Conservation (phyloP, 2,113 vertebrate species). For the Petromus typicus region DNA sequence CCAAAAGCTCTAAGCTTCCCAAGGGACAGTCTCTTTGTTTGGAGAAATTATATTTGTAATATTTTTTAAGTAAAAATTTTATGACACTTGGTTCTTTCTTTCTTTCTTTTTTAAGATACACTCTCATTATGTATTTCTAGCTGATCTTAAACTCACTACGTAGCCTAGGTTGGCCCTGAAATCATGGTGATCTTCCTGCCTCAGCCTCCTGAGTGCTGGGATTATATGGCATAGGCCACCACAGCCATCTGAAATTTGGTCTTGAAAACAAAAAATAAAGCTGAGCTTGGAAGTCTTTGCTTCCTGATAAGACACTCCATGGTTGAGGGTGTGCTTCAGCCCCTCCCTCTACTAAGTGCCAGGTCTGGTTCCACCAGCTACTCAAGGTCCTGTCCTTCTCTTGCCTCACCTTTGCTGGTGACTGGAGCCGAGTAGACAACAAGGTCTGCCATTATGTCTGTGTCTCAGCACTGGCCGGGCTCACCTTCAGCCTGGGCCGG, state of each 20-base stretch:
- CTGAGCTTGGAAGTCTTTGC: background rate
- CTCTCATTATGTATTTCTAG: background rate
- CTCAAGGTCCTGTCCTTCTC: conserved; percentile 50
- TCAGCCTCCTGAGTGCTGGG: background rate
- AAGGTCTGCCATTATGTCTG: background rate
- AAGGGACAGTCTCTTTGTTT: conserved; percentile 84
- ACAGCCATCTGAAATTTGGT: background rate
- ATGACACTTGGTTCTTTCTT: conserved; percentile 6
- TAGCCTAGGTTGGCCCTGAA: background rate
- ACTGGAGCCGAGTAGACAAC: background rate
- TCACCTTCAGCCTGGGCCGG: background rate
- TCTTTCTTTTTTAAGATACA: background rate
- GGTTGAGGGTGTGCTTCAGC: background rate
- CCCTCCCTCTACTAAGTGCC: conserved; percentile 61
- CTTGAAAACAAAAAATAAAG: background rate
- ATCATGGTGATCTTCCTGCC: background rate
- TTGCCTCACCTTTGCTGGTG: conserved; percentile 32
- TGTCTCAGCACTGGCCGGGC: background rate
- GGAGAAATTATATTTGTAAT: conserved; percentile 86
- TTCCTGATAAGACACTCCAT: background rate
- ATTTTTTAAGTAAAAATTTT: conserved; percentile 86
- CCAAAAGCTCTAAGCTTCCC: conserved; percentile 73
- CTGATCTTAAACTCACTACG: background rate
- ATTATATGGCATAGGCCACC: background rate
- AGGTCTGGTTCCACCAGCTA: conserved; percentile 74